Conservation (phyloP, 1,140 invertebrate genomes). For the Tetramorium alpestre region DNA sequence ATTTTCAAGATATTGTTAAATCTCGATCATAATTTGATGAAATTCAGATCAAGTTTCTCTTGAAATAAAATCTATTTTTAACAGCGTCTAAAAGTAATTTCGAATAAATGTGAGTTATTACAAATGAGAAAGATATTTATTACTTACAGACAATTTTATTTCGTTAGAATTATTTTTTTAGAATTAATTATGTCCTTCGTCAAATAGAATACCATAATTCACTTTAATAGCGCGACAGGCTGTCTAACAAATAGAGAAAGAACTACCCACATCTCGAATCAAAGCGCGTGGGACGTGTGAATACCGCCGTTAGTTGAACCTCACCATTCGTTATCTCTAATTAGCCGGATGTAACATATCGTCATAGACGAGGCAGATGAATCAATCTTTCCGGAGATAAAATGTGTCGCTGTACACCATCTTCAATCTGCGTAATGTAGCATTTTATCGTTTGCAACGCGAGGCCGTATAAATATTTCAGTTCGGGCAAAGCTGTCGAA, state of each 20-base stretch:
- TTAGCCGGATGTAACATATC: slow-evolving; percentile 75
- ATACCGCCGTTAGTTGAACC: slow-evolving; percentile 71
- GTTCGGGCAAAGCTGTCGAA: slow-evolving; percentile 49
- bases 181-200: slow-evolving; percentile 1
- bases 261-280: slow-evolving; percentile 68
- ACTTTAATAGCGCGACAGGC: slow-evolving; percentile 63
- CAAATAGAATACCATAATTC: not conserved
- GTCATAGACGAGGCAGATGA: slow-evolving; percentile 51
- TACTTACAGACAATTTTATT: not conserved
- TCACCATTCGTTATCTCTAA: slow-evolving; percentile 74
- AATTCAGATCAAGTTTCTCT: not conserved
- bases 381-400: slow-evolving; percentile 42
- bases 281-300: slow-evolving; percentile 76
- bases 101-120: not conserved
- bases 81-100: not conserved
- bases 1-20: not conserved
- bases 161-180: not conserved
- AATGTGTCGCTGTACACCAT: not conserved
- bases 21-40: not conserved
- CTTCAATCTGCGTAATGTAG: slow-evolving; percentile 15
- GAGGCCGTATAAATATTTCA: slow-evolving; percentile 56
- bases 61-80: not conserved
- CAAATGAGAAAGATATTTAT: not conserved
- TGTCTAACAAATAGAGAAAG: slow-evolving; percentile 68
- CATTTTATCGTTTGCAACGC: not conserved